Evolutionary conservation across 2,113 vertebrate species (phyloP), one percentile per base, ranked within the genome.

Genomic region (Platycercus adscitus): DNA sequence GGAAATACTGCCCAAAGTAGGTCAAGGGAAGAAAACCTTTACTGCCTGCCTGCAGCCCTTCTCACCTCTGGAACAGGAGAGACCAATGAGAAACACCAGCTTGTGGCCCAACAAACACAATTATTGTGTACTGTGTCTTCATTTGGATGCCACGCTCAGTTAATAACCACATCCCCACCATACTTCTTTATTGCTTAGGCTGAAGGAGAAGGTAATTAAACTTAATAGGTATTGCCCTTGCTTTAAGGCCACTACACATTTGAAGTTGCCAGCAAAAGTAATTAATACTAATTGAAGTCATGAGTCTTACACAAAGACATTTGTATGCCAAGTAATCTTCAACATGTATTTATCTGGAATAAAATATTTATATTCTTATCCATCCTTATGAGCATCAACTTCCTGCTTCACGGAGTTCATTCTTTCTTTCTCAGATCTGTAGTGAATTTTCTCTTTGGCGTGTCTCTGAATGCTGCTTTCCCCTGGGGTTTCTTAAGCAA

Each of bases 141-240:
- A 97, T 96, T 97, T 96, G 88, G 93, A 73, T 72, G 93, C 91
- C 88, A 96, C 53, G 90, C 88, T 96, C 93, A 93, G 96, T 97
- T 97, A 96, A 94, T 94, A 96, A 92, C 80, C 93, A 92, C 73
- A 81, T 87, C 93, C 70, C 92, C 68, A 29, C 93, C 93, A 93
- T 73, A 94, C 86, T 79, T 79, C 92, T 96, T 95, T 96, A 96
- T 95, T 96, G 92, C 95, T 95, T 33, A 72, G 88, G 77, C 81
- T 96, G 96, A 96, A 96, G 96, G 96, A 96, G 91, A 95, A 95
- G 93, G 91, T 95, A 95, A 97, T 96, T 97, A 96, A 95, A 93
- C 81, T 96, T 96, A 92, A 96, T 96, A 95, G 96, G 91, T 89
- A 87, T 86, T 94, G 92, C 92, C 96, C 96, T 96, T 97, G 91